Evolutionary conservation across 2,888 invertebrate genomes (phyloP).

Genomic region (Poecilus cupreus): DNA sequence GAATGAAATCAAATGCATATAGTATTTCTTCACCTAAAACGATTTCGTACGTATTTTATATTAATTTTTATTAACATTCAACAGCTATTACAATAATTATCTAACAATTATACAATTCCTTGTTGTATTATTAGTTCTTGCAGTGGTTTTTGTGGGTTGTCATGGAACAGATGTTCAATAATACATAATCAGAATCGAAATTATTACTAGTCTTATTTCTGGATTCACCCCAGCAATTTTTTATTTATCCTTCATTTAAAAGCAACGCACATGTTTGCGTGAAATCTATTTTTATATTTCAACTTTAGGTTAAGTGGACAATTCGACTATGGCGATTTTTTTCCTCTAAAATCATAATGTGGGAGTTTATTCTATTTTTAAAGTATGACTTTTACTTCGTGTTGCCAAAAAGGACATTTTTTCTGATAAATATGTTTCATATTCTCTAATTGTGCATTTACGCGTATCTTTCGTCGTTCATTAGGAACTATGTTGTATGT

Average conservation of each 20-base stretch:
- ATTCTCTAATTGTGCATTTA: background rate
- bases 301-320: background rate
- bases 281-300: background rate
- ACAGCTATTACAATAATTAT: background rate
- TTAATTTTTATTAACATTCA: background rate
- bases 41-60: conserved; percentile 18
- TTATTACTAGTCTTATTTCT: background rate
- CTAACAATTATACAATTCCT: background rate
- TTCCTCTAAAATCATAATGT: conserved; percentile 14
- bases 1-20: background rate
- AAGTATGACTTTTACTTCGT: conserved; percentile 2
- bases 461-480: background rate
- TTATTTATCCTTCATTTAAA: background rate
- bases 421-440: background rate
- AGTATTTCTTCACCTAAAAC: background rate
- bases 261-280: background rate
- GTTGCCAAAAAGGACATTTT: conserved; percentile 6
- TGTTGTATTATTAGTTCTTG: background rate
- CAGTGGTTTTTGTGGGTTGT: background rate
- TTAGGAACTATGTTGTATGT: too few relatives aligned
- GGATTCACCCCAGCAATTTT: background rate
- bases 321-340: conserved; percentile 2
- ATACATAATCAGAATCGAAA: background rate
- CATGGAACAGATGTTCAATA: too few relatives aligned
- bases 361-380: conserved; percentile 40